Conservation (phyloP, 2,888 invertebrate genomes). For the Erpobdella octoculata region DNA sequence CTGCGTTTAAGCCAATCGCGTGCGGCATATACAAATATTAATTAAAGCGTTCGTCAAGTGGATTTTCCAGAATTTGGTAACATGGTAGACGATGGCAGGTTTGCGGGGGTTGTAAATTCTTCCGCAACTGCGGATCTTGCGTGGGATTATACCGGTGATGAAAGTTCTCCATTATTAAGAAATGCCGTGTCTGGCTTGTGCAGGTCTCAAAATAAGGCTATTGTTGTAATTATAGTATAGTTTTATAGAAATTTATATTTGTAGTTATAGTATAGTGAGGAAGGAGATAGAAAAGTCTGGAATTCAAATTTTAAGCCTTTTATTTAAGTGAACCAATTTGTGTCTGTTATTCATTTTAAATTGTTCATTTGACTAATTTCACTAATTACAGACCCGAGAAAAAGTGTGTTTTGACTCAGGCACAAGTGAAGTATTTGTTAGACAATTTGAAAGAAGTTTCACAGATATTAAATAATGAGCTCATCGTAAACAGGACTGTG, state of each 20-base stretch:
- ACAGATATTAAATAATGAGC: neutral
- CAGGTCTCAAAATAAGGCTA: too few species aligned
- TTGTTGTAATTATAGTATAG: neutral
- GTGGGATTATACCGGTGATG: slow-evolving; percentile 24
- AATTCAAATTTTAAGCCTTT: neutral
- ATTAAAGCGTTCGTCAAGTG: too few species aligned
- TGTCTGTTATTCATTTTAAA: too few species aligned
- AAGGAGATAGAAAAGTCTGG: neutral
- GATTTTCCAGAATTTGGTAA: too few species aligned
- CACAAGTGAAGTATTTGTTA: neutral
- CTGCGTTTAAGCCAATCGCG: too few species aligned
- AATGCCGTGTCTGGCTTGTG: neutral
- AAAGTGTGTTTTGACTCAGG: neutral
- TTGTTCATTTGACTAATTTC: too few species aligned
- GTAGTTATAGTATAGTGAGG: neutral
- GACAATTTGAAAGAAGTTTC: neutral
- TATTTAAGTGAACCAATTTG: too few species aligned
- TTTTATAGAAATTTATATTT: neutral
- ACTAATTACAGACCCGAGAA: neutral
- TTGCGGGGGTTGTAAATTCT: neutral
- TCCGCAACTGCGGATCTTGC: neutral
- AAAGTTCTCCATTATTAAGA: slow-evolving; percentile 15
- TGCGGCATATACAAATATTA: too few species aligned
- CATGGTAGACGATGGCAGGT: too few species aligned
- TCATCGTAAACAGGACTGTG: too few species aligned